A percentile compares a stretch with the other conserved stretches of the same genome.
Conservation (phyloP, 2,888 invertebrate genomes). For the Seladonia tumulorum region DNA sequence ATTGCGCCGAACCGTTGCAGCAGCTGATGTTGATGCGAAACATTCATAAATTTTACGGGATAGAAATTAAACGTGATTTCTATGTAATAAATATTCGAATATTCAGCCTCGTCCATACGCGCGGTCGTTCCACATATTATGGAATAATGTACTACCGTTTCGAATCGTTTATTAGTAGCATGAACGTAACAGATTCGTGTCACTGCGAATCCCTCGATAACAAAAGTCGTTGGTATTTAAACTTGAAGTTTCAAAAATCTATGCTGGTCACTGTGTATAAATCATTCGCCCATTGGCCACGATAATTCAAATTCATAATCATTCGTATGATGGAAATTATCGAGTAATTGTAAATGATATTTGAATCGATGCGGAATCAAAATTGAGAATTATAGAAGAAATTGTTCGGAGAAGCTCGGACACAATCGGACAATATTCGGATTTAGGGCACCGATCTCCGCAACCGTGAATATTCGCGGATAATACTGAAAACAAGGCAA, state of each 20-base stretch:
- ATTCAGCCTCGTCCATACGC: not conserved
- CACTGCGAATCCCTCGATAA: not conserved
- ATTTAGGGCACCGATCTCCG: not conserved
- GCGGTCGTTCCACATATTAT: not conserved
- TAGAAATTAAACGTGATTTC: not conserved
- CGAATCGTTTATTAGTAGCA: not conserved
- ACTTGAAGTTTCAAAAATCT: not conserved
- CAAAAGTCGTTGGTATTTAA: not conserved
- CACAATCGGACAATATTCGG: not conserved
- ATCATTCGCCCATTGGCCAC: not conserved
- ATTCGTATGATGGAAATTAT: not conserved
- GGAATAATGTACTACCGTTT: not conserved
- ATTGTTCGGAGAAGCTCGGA: not conserved
- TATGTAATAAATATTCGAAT: not conserved
- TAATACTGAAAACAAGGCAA: not conserved
- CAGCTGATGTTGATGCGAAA: conserved; percentile 14
- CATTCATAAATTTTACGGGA: not conserved
- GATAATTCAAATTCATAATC: not conserved
- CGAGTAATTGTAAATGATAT: not conserved
- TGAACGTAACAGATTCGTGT: not conserved
- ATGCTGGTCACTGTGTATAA: not conserved
- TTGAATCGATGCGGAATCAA: no score
- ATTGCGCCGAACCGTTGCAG: not conserved
- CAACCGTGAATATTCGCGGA: not conserved
- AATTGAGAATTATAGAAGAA: no score